Evolutionary conservation across 2,888 invertebrate species (phyloP), one percentile per base, ranked within the genome.

Genomic region (Thereva nobilitata): DNA sequence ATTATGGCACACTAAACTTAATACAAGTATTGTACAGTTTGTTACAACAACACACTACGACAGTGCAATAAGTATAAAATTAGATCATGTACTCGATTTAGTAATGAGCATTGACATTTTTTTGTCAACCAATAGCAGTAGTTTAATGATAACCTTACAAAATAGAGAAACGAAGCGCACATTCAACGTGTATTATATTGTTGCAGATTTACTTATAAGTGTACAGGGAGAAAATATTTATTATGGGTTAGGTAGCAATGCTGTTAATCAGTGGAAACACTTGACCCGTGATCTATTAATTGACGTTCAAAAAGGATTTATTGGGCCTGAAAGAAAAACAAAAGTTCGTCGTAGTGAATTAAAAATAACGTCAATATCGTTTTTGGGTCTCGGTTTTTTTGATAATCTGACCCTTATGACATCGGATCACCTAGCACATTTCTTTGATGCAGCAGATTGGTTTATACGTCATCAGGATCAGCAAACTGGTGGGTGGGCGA

Each of bases 401-500:
- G 91, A 91, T 79, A 91, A 92, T 80, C 80, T 94, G 67, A 90
- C 91, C 5, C 80, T 95, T 64, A 86, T 91, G 10, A 87, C 90
- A 0, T 90, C 91, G 71, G 92, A 93, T 76, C 97, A 98, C 83
- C 86, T 91, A 82, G 88, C 90, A 71, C 92, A 95, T 80, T 97
- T 98, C 83, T 91, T 90, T 77, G 90, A 91, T 79, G 93, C 97
- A 7, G 95, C 95, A 53, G 88, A 92, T 74, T 99, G 97, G 97
- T 91, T 98, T 78, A 88, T 93, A 50, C 83, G 84, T 38, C 86
- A 91, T 81, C 98, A 98, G 83, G 91, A 96, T 77, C 78, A 84
- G 63, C 85, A 86, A 72, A 87, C 89, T 23, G 98, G 98, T 54
- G 98, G 97, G 69, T 98, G 97, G 95, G 86, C 93, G 55, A 93